These are phyloP conservation scores for Mesitornis unicolor DNA, from an alignment of 2,113 vertebrate species.

Conservation along the genomic window DNA sequence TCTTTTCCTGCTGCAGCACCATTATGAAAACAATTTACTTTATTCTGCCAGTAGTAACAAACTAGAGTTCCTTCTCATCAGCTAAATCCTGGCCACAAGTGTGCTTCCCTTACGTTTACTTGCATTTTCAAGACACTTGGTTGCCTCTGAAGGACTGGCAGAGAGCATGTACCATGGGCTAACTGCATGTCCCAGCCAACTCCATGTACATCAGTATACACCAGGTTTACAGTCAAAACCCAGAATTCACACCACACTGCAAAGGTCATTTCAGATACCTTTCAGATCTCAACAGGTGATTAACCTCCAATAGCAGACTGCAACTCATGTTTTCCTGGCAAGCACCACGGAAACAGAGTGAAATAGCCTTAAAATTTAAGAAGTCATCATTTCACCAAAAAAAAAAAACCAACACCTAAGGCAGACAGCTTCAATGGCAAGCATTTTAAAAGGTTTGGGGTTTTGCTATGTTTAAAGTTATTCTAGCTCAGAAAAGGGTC, in stretches of 20 bases:
- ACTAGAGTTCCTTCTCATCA: not conserved
- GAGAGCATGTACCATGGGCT: not conserved
- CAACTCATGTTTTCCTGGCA: not conserved
- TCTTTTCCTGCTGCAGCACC: not conserved
- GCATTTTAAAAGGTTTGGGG: not conserved
- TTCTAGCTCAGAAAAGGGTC: not conserved
- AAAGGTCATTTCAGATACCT: not conserved
- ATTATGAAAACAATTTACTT: not conserved
- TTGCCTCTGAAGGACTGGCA: not conserved
- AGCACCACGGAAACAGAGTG: not conserved
- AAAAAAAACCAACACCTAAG: not conserved
- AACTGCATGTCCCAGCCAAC: not conserved
- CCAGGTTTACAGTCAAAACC: not conserved
- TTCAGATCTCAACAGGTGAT: rapidly evolving
- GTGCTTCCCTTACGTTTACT: not conserved
- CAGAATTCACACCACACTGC: not conserved
- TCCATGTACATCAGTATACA: not conserved
- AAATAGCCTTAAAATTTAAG: not conserved
- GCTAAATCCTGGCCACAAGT: not conserved
- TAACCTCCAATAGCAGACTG: not conserved
- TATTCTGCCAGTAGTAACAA: not conserved
- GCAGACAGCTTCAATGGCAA: not conserved
- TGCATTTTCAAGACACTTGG: not conserved
- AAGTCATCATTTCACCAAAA: not conserved
- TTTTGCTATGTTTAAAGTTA: not conserved